A percentile compares a stretch with the other conserved stretches of the same genome.
Evolutionary conservation across 2,888 invertebrate genomes (phyloP).

Genomic region (Hecatera dysodea): DNA sequence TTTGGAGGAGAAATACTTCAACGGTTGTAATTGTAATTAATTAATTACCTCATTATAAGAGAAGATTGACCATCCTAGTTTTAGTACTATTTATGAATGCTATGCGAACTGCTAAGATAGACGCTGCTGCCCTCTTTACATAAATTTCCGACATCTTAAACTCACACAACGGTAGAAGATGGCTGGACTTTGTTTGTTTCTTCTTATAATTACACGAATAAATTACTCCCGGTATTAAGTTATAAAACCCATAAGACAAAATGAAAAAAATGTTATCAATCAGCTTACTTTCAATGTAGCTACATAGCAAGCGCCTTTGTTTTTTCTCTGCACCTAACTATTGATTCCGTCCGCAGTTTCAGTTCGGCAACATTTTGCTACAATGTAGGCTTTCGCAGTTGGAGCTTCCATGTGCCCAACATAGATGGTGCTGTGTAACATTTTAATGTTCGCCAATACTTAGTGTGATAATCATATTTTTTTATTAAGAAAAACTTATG

Average conservation of each 20-base stretch:
- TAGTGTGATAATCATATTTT: too few relatives aligned
- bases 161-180: background rate
- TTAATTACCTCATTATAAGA: too few relatives aligned
- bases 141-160: background rate
- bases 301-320: constrained; percentile 30
- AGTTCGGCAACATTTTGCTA: constrained; percentile 62
- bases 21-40: background rate
- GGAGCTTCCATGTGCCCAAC: constrained; percentile 16
- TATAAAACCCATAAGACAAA: background rate
- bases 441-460: background rate
- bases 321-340: constrained; percentile 30
- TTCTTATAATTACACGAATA: background rate
- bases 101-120: background rate
- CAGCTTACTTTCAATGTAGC: too few relatives aligned
- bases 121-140: constrained; percentile 37
- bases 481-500: fast-evolving
- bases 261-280: background rate
- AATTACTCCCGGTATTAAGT: background rate
- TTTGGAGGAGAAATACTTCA: too few relatives aligned
- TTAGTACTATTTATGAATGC: background rate
- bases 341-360: constrained; percentile 39
- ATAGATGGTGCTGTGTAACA: constrained; percentile 55
- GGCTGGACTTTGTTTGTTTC: background rate
- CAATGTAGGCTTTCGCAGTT: constrained; percentile 67
- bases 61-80: background rate